Base-by-base conservation (phyloP, 1,140 invertebrate genomes). In the Neoseiulus cucumeris region DNA sequence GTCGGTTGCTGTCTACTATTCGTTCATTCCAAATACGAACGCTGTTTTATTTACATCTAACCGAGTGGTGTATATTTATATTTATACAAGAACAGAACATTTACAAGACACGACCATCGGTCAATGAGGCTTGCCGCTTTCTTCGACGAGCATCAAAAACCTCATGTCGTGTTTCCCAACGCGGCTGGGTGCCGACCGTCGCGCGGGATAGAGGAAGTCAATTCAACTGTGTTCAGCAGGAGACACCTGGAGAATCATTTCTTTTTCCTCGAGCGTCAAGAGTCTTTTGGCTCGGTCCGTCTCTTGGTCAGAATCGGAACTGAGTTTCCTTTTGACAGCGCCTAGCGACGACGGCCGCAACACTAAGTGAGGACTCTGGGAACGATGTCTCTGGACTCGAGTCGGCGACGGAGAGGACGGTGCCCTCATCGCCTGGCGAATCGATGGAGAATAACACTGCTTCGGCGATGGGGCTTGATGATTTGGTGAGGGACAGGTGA, bases 351-450 rank as follows among this genome's bases (percentile, higher is more conserved):
- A 59, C 33, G 51, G 51, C 22, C 51, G 51, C 9, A 59, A 25
- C 25, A 59, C 17, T 17, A 59, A 33, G 17, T 59, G 51, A 29
- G 51, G 51, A 59, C 51, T 59, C 51, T 59, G 51, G 25, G 51
- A 59, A 17, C 51, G 51, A 25, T 59, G 51, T 17, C 51, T 25
- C 51, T 59, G 51, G 4, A 59, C 51, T 2, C 51, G 51, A 9
- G 51, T 59, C 2, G 51, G 51, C 33, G 51, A 59, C 14, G 51
- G 51, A 2, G 51, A 59, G 1, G 51, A 59, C 25, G 51, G 51
- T 1, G 51, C 51, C 33, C 51, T n/a, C 51, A 59, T 59, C n/a
- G 51, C 51, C 33, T 25, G 22, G 25, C 51, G 51, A 25, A 59
- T 33, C 14, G 51, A 59, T 17, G 51, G 51, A 17, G 51, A 59